A percentile compares a stretch with the other conserved stretches of the same genome.
Evolutionary conservation across 2,113 vertebrate species (phyloP).

Genomic region (Podilymbus podiceps): DNA sequence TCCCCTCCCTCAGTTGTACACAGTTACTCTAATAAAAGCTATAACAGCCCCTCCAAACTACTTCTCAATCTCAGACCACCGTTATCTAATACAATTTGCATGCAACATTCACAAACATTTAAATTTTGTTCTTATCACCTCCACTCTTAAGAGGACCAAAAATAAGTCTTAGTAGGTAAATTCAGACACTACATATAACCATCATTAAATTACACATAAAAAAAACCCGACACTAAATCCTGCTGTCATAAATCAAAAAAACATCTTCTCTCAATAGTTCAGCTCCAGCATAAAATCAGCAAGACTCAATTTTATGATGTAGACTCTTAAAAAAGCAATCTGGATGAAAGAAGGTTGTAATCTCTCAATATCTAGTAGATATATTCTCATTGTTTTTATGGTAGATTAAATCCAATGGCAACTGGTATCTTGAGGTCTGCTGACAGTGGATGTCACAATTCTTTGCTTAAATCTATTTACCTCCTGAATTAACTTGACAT

Average conservation of each 20-base stretch:
- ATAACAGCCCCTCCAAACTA: neutral
- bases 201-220: constrained; percentile 7
- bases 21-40: neutral
- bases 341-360: constrained; percentile 50
- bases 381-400: constrained; percentile 54
- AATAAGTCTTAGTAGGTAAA: neutral
- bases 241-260: constrained; percentile 17
- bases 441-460: constrained; percentile 52
- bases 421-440: constrained; percentile 29
- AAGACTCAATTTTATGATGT: constrained; percentile 45
- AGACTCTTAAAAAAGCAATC: constrained; percentile 49
- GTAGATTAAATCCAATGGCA: constrained; percentile 52
- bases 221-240: neutral
- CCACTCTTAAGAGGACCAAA: neutral
- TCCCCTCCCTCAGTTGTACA: neutral
- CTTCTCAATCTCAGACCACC: neutral
- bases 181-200: neutral
- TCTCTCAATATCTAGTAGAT: constrained; percentile 47
- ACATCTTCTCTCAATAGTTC: constrained; percentile 6
- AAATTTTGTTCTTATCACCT: neutral
- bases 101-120: neutral
- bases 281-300: constrained; percentile 30
- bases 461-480: constrained; percentile 40
- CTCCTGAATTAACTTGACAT: constrained; percentile 59
- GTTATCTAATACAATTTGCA: neutral